These are phyloP conservation scores for Campoletis sonorensis DNA, from an alignment of 1,140 invertebrate genomes.

Conservation along the genomic window DNA sequence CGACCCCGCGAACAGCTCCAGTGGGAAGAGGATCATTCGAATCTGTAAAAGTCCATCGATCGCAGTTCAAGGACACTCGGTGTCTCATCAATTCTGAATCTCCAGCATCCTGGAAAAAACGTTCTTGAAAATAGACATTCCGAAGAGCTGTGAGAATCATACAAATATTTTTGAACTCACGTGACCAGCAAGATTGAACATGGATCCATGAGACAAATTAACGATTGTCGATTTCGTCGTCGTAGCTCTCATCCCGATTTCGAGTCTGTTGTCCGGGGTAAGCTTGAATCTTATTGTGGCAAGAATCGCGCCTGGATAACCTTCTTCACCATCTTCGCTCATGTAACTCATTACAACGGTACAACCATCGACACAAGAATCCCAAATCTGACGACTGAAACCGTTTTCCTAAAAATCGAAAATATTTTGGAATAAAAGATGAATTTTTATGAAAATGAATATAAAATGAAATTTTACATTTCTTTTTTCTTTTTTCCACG, in stretches of 20 bases:
- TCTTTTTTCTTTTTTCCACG: neutral
- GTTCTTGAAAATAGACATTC: neutral
- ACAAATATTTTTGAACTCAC: conserved; percentile 54
- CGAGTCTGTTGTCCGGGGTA: conserved; percentile 83
- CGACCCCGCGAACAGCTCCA: conserved; percentile 81
- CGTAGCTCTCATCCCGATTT: conserved; percentile 84
- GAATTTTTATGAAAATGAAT: conserved; percentile 22
- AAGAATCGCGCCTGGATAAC: conserved; percentile 87
- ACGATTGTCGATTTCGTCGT: conserved; percentile 88
- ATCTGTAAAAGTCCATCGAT: conserved; percentile 85
- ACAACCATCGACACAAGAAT: conserved; percentile 75
- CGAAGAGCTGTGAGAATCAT: neutral
- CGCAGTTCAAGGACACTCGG: conserved; percentile 83
- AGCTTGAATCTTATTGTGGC: conserved; percentile 85
- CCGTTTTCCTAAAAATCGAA: conserved; percentile 56
- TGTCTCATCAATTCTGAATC: conserved; percentile 82
- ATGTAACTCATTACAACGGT: conserved; percentile 82
- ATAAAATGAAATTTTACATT: neutral
- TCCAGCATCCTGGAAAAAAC: conserved; percentile 59
- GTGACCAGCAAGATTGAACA: conserved; percentile 94
- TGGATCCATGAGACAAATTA: conserved; percentile 93
- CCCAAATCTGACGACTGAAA: conserved; percentile 69
- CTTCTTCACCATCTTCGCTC: conserved; percentile 90
- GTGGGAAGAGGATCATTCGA: conserved; percentile 82
- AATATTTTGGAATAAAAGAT: conserved; percentile 11